phyloP scores from a whole-genome alignment of 1,140 invertebrate genomes.

The Bombus consobrinus region DNA sequence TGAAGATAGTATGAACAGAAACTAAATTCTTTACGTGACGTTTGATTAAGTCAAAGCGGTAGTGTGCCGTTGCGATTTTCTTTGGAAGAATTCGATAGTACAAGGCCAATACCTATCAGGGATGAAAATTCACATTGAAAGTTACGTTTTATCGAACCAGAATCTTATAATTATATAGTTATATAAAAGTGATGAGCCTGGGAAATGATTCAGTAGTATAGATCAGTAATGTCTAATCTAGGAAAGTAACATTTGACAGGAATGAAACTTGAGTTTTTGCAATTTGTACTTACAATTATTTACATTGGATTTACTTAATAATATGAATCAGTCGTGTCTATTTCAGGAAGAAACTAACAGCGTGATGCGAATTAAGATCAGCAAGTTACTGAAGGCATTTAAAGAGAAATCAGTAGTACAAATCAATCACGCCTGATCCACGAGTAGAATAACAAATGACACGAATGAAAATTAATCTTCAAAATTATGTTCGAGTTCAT shows the following conservation, averaged over 20 bases:
- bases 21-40: not conserved
- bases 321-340: not conserved
- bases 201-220: not conserved
- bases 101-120: too few relatives aligned
- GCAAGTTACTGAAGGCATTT: not conserved
- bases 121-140: not conserved
- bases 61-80: not conserved
- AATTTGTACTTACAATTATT: not conserved
- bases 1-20: not conserved
- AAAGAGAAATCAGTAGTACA: not conserved
- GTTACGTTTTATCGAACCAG: not conserved
- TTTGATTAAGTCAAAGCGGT: not conserved
- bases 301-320: not conserved
- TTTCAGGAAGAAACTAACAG: not conserved
- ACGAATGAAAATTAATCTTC: not conserved
- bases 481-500: not conserved
- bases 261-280: not conserved
- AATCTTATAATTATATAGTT: not conserved
- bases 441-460: not conserved
- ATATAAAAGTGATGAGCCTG: not conserved
- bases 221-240: not conserved
- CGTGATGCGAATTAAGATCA: not conserved
- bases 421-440: not conserved
- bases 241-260: not conserved
- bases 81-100: not conserved